Conservation (phyloP, 2,888 invertebrate genomes). For the Bibio marci region DNA sequence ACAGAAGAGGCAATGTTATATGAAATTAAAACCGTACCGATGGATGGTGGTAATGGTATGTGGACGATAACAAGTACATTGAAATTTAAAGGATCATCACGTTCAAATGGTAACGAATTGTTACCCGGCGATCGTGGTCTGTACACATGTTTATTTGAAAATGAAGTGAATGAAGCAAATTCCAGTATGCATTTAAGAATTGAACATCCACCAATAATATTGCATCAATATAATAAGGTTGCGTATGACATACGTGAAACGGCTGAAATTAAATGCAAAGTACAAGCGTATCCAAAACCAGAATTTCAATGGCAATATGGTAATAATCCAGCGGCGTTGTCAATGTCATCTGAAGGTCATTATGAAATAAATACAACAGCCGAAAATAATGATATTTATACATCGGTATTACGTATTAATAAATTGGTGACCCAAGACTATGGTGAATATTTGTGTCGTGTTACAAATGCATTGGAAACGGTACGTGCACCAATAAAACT, state of each 20-base stretch:
- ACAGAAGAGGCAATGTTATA: constrained; percentile 60
- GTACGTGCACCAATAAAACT: constrained; percentile 58
- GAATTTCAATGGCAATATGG: constrained; percentile 85
- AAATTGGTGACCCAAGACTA: constrained; percentile 69
- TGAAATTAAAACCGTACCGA: constrained; percentile 62
- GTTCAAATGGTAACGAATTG: constrained; percentile 58
- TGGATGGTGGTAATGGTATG: constrained; percentile 61
- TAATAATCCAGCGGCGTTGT: constrained; percentile 52
- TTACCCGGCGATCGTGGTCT: constrained; percentile 72
- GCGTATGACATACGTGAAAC: constrained; percentile 72
- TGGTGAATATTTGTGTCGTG: constrained; percentile 81
- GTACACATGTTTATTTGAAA: constrained; percentile 76
- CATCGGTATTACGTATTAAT: constrained; percentile 55
- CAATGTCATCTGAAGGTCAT: constrained; percentile 67
- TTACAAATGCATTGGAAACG: constrained; percentile 65
- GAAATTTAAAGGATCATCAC: constrained; percentile 60
- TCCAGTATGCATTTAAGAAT: constrained; percentile 81
- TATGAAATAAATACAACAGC: constrained; percentile 69
- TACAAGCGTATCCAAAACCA: constrained; percentile 82
- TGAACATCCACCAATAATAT: constrained; percentile 77
- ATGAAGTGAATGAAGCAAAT: constrained; percentile 75
- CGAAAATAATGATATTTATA: constrained; percentile 73
- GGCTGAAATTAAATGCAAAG: constrained; percentile 73
- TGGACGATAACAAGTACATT: constrained; percentile 69
- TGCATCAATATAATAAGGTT: constrained; percentile 73